These are phyloP conservation scores for Zaprionus obscuricornis DNA, from an alignment of 2,888 invertebrate species.

Conservation along the genomic window DNA sequence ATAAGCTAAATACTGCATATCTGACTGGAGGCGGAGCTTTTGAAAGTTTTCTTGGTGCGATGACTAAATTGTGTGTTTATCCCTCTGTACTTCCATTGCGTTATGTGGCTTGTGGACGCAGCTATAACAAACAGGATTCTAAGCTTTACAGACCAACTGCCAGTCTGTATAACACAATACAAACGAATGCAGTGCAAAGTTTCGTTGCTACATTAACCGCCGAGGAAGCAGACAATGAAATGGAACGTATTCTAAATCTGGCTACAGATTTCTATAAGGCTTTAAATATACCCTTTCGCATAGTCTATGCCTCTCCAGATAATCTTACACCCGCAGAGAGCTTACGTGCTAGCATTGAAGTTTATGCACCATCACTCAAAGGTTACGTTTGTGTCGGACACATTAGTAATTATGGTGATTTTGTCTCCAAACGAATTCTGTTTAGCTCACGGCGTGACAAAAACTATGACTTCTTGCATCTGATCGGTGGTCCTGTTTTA, in stretches of 20 bases:
- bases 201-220: conserved; percentile 86
- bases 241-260: conserved; percentile 85
- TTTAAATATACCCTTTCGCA: conserved; percentile 88
- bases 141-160: conserved; percentile 70
- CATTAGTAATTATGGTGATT: conserved; percentile 89
- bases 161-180: conserved; percentile 87
- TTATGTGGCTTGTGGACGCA: conserved; percentile 88
- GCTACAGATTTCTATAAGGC: conserved; percentile 86
- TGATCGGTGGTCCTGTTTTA: conserved; percentile 89
- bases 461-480: conserved; percentile 86
- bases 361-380: conserved; percentile 88
- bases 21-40: conserved; percentile 90
- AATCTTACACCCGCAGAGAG: conserved; percentile 87
- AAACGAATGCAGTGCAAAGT: conserved; percentile 88
- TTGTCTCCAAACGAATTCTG: conserved; percentile 90
- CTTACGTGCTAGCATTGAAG: conserved; percentile 88
- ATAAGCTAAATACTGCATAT: conserved; percentile 86
- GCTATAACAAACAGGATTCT: conserved; percentile 84
- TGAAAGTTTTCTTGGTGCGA: conserved; percentile 87
- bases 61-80: conserved; percentile 87
- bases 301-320: conserved; percentile 86
- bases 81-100: conserved; percentile 87
- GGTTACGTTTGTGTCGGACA: conserved; percentile 89
- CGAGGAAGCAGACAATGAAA: conserved; percentile 84
- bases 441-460: conserved; percentile 87